Base-by-base conservation (phyloP, 2,113 vertebrate species). In the Platichthys stellatus region DNA sequence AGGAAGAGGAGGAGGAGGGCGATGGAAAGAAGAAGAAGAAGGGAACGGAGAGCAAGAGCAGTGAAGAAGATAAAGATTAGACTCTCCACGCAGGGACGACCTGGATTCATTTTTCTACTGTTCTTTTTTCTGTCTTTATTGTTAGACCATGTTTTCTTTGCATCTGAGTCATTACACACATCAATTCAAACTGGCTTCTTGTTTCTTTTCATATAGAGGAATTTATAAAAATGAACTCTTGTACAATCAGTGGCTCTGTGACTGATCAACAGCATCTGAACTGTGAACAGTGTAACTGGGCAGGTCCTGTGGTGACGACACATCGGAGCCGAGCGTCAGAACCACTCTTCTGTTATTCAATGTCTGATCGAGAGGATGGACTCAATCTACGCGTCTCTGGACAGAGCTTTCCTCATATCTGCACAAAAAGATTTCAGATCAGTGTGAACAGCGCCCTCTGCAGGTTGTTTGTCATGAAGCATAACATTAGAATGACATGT, bases 381-480 rank as follows among this genome's bases (percentile, higher is more conserved):
- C 92, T 98, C 99, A 93, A 97, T 99, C 90, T 99, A 97, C 0
- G 93, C 94, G 91, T 99, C 97, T 86, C 97, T 95, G 72, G 97
- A 98, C 88, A 98, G 92, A 40, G 97, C 97, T 88, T 99, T 99
- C 89, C 97, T 96, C 97, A 97, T 99, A 83, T 98, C 97, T 99
- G 92, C 60, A 74, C 59, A 60, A 65, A 43, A 43, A 10, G 11
- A 3, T 43, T 43, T 43, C 40, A 12, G 3, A 35, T 53, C 20
- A n/a, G 4, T n/a, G 5, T 54, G 13, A 21, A 45, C 18, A 23
- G 40, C 43, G 24, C 57, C 43, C 38, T 2, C 0, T 2, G 61
- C 56, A 59, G 45, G 20, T 31, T 28, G 56, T 24, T 12, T 53
- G 14, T 49, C 17, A 18, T 17, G 17, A 49, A 6, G 45, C 45